Base-by-base conservation (phyloP, 2,888 invertebrate genomes). In the Dicranocentrus wangi region DNA sequence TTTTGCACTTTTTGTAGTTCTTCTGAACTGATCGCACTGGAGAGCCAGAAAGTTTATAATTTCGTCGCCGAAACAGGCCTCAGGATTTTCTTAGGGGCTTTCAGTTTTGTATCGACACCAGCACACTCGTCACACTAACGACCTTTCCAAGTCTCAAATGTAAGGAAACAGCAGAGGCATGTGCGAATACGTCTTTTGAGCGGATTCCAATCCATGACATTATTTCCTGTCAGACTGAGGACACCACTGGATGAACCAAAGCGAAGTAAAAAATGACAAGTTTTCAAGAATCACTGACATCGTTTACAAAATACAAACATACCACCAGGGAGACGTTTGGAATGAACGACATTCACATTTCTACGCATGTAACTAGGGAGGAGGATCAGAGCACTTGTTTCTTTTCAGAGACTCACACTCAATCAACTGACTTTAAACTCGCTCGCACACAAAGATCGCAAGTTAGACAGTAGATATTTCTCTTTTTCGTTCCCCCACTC, bases 361-460 rank as follows among this genome's bases (percentile, higher is more conserved):
- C 19, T 47, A 13, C 43, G 10, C 23, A 32, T n/a, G 21, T 60
- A 42, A 53, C 47, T 63, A 78, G 23, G 32, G 55, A 53, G 23
- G 39, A 63, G 69, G 66, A 58, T 72, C 58, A 47, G 42, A 72
- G 66, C 79, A 79, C 79, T 79, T 79, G 79, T 79, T 69, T 66
- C 69, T 72, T 66, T 61, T 66, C 60, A 72, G 53, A 71, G 39
- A 66, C 42, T 66, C 19, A 58, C 53, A 78, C 39, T 39, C 66
- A 42, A 42, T 55, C 27, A 65, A 70, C 63, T 71, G 53, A 63
- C 47, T 53, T 27, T 27, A 55, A 69, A 19, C 28, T 21, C 7
- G 72, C 72, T 72, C 72, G 28, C 72, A 72, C 72, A 72, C 72
- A 72, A 61, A 72, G 72, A 72, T 72, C 47, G 19, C 72, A 61